Conservation (phyloP, 2,797 vertebrate genomes). For the Acrossocheilus fasciatus region DNA sequence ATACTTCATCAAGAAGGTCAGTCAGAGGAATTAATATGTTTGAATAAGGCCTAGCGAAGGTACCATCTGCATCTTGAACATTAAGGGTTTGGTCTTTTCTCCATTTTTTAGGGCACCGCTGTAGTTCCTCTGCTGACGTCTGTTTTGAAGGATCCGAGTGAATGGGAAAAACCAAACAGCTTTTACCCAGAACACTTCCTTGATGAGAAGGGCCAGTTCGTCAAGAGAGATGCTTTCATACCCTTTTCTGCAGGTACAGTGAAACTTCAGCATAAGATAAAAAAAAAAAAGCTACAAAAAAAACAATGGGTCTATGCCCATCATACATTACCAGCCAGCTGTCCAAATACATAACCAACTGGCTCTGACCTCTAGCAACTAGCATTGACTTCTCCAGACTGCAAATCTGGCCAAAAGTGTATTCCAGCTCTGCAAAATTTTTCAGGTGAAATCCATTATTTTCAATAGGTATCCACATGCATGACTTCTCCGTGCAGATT, state of each 20-base stretch:
- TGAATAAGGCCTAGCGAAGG: not conserved
- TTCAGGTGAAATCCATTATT: no score
- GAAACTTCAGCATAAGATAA: not conserved
- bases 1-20: constrained; percentile 71
- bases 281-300: not conserved
- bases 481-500: no score
- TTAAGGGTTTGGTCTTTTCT: not conserved
- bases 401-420: not conserved
- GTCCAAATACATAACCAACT: not conserved
- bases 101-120: constrained; percentile 64
- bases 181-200: constrained; percentile 76
- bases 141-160: constrained; percentile 69
- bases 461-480: no score
- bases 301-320: not conserved
- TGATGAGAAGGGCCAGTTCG: constrained; percentile 67
- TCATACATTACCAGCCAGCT: not conserved
- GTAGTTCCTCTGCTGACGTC: constrained; percentile 71
- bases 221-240: constrained; percentile 72
- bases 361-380: not conserved
- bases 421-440: no score
- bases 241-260: constrained; percentile 75
- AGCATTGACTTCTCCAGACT: not conserved
- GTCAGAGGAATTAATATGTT: not conserved
- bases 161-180: constrained; percentile 72
- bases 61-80: not conserved